Evolutionary conservation across 2,113 vertebrate genomes (phyloP).

Genomic region (Pluvianellus socialis): DNA sequence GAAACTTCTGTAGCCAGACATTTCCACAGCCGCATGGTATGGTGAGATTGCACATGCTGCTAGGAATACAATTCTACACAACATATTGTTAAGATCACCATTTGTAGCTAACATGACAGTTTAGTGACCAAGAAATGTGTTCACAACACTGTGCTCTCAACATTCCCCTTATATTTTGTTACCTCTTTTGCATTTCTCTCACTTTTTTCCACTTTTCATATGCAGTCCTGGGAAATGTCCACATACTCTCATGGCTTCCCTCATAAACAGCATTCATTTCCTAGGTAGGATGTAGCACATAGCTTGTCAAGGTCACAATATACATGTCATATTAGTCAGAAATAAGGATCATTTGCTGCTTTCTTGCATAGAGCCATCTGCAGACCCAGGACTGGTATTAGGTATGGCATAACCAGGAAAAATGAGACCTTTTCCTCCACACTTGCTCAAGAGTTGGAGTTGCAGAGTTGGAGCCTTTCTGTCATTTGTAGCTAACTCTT

Average conservation of each 20-base stretch:
- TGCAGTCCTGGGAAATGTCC: background rate
- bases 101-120: background rate
- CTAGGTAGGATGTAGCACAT: background rate
- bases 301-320: background rate
- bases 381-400: background rate
- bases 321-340: background rate
- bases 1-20: background rate
- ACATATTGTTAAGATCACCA: no score
- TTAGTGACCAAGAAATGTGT: background rate
- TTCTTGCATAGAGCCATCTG: accelerated
- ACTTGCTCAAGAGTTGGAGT: no score
- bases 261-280: background rate
- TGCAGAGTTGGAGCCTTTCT: background rate
- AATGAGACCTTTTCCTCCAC: background rate
- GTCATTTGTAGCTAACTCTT: background rate
- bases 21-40: background rate
- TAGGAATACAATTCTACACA: background rate
- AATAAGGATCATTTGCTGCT: background rate
- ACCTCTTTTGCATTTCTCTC: background rate
- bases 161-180: background rate
- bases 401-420: background rate
- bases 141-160: background rate
- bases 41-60: background rate
- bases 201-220: background rate
- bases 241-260: background rate